A percentile compares a stretch with the other conserved stretches of the same genome.
Evolutionary conservation across 2,888 invertebrate species (phyloP).

Genomic region (Antheraea assamensis): DNA sequence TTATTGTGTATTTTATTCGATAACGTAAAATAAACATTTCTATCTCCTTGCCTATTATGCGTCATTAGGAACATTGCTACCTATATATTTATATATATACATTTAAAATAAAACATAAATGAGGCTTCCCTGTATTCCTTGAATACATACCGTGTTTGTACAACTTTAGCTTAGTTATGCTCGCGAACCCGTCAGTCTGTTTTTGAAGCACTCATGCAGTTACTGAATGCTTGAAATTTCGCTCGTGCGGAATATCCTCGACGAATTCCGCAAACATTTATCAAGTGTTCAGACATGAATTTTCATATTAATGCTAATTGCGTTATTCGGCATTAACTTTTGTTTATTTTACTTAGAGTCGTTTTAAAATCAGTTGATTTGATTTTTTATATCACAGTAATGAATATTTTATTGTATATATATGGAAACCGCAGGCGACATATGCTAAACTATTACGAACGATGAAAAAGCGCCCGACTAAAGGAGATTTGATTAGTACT

Average conservation of each 20-base stretch:
- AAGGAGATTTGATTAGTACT: not conserved
- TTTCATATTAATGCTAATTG: constrained; percentile 20
- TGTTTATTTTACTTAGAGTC: not conserved
- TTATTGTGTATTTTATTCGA: too few relatives aligned
- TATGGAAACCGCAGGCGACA: not conserved
- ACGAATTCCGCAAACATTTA: constrained; percentile 27
- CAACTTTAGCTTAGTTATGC: constrained; percentile 18
- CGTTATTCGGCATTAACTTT: not conserved
- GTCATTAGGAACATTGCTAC: too few relatives aligned
- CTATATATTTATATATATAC: not conserved
- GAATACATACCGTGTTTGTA: constrained; percentile 1
- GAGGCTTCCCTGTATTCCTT: not conserved
- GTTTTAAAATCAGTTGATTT: not conserved
- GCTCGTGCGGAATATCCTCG: constrained; percentile 25
- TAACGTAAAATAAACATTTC: too few relatives aligned
- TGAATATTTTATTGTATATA: too few relatives aligned
- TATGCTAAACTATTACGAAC: not conserved
- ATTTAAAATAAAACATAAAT: not conserved
- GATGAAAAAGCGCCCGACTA: not conserved
- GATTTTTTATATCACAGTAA: not conserved
- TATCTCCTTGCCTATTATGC: too few relatives aligned
- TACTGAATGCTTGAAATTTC: constrained; percentile 24
- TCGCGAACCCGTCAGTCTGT: constrained; percentile 18
- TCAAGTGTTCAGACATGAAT: constrained; percentile 19
- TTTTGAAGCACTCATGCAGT: constrained; percentile 29